A percentile compares a stretch with the other conserved stretches of the same genome.
Evolutionary conservation across 2,888 invertebrate genomes (phyloP).

Genomic region (Zygaena filipendulae): DNA sequence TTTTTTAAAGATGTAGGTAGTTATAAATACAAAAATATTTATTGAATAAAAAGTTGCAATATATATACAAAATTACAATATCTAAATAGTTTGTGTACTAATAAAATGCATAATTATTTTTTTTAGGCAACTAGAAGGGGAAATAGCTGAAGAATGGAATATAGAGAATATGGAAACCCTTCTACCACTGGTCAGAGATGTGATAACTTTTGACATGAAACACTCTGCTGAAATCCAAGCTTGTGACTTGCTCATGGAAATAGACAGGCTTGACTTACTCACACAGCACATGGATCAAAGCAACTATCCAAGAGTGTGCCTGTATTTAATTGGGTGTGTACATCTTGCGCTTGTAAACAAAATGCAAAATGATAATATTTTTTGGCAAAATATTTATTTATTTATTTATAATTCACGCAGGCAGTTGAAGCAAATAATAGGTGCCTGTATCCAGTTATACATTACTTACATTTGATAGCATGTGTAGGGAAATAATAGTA

Average conservation of each 20-base stretch:
- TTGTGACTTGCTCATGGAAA: conserved; percentile 97
- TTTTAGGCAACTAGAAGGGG: conserved; percentile 89
- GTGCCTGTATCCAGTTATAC: no score
- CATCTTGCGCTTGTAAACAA: no score
- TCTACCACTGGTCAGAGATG: conserved; percentile 83
- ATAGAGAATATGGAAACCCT: conserved; percentile 69
- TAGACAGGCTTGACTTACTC: conserved; percentile 89
- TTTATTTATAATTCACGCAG: no score
- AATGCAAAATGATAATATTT: no score
- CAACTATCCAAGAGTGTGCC: conserved; percentile 91
- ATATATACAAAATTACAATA: no score
- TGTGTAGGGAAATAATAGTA: no score
- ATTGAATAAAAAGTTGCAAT: no score
- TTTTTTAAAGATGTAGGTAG: no score
- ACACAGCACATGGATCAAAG: conserved; percentile 88
- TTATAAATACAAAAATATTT: no score
- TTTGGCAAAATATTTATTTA: not conserved
- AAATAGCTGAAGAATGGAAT: conserved; percentile 90
- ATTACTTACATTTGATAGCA: not conserved
- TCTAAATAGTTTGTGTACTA: no score
- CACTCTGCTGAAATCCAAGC: conserved; percentile 99
- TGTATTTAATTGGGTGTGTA: conserved; percentile 79
- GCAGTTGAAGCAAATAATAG: no score
- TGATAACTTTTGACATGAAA: conserved; percentile 94
- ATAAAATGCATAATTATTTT: no score